Evolutionary conservation across 2,797 vertebrate genomes (phyloP).

Genomic region (Pogoniulus pusillus): DNA sequence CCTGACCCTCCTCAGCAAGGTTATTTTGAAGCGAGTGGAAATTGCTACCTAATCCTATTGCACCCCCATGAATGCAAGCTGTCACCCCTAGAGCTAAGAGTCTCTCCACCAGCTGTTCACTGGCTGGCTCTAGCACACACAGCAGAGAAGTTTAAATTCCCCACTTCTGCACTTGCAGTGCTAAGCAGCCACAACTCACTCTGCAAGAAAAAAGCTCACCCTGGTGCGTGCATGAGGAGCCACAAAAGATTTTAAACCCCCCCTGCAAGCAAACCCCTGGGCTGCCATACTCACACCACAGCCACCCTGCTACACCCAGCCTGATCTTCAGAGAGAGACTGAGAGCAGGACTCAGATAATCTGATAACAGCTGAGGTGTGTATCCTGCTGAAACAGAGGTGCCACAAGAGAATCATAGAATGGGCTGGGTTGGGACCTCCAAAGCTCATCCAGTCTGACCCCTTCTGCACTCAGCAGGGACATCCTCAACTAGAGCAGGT

Average conservation of each 20-base stretch:
- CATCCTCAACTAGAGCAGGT: no score
- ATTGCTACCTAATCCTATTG: slow-evolving; percentile 27
- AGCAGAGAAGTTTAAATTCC: slow-evolving; percentile 51
- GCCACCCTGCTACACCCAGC: not conserved
- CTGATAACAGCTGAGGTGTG: not conserved
- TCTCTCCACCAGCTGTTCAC: slow-evolving; percentile 53
- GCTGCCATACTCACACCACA: not conserved
- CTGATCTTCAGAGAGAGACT: not conserved
- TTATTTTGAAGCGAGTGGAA: slow-evolving; percentile 32
- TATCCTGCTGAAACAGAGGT: not conserved
- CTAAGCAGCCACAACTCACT: not conserved
- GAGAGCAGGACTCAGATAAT: not conserved
- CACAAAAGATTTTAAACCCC: not conserved
- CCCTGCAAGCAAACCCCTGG: not conserved
- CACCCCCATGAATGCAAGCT: slow-evolving; percentile 33
- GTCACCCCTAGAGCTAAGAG: slow-evolving; percentile 32
- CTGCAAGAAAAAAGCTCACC: not conserved
- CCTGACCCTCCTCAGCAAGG: slow-evolving; percentile 23
- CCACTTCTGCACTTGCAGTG: not conserved
- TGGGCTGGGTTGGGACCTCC: no score
- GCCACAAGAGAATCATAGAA: not conserved
- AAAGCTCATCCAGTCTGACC: no score
- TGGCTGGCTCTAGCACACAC: not conserved
- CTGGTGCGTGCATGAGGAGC: not conserved
- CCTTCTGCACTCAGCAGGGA: no score